Percentiles rank a stretch among this genome's conserved stretches.
Evolutionary conservation across 2,797 vertebrate species (phyloP).

Genomic region (Pampus argenteus): DNA sequence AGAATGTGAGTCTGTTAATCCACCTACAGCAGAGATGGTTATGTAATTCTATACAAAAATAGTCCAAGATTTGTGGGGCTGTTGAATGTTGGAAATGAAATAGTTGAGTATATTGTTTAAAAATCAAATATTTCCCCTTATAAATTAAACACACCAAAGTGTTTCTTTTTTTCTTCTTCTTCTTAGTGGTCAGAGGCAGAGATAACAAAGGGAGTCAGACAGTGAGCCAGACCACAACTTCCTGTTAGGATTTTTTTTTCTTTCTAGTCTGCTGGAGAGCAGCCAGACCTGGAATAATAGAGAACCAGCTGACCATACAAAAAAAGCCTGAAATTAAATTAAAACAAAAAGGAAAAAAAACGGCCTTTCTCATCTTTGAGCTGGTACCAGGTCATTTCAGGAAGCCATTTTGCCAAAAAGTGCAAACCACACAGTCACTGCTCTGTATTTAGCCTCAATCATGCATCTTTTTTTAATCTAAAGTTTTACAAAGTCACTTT

Average conservation of each 20-base stretch:
- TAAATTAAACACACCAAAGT: too few species aligned
- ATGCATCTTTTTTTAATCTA: too few species aligned
- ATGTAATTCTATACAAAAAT: conserved; percentile 27
- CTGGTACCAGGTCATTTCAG: conserved; percentile 2
- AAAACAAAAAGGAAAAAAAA: too few species aligned
- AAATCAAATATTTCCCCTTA: neutral
- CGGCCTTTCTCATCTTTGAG: conserved; percentile 8
- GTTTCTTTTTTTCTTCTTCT: neutral
- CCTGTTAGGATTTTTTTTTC: conserved; percentile 52
- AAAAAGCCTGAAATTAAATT: conserved; percentile 13
- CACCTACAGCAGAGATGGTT: conserved; percentile 10
- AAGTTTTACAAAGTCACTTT: neutral
- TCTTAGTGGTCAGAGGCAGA: conserved; percentile 4
- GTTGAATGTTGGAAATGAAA: neutral
- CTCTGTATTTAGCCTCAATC: too few species aligned
- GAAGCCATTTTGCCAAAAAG: neutral
- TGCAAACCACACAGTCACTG: conserved; percentile 2
- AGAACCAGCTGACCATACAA: conserved; percentile 43
- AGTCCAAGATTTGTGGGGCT: neutral
- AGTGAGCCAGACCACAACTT: conserved; percentile 56
- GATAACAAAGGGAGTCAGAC: conserved; percentile 47
- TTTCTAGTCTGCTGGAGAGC: conserved; percentile 38
- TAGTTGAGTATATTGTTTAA: neutral
- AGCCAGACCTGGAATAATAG: conserved; percentile 53
- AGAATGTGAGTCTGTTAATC: conserved; percentile 40